These are phyloP conservation scores for Pristionchus mayeri DNA, from an alignment of 2,888 invertebrate genomes.

Conservation along the genomic window DNA sequence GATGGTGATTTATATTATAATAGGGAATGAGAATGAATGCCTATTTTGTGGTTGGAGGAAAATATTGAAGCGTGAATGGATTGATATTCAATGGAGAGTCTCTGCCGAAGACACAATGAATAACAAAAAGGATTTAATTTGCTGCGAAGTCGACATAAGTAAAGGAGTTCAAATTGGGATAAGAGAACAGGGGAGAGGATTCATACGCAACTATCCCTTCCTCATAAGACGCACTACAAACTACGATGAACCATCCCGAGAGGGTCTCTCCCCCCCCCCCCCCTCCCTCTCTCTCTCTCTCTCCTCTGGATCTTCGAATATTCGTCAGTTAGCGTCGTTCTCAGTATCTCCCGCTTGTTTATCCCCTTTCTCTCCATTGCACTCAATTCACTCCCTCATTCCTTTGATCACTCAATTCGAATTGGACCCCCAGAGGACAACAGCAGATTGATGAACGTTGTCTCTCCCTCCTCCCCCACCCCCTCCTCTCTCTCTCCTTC, in stretches of 20 bases:
- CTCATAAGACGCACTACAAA: constrained; percentile 36
- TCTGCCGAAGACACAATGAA: too few species aligned
- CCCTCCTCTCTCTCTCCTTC: neutral
- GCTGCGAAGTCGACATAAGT: neutral
- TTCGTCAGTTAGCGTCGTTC: neutral
- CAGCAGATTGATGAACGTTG: neutral
- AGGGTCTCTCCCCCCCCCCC: neutral
- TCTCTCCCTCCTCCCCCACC: neutral
- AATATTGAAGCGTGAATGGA: neutral
- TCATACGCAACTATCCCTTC: neutral
- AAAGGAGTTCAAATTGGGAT: neutral
- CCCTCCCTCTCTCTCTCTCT: neutral
- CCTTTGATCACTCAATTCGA: neutral
- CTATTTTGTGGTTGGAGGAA: neutral
- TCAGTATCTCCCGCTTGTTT: neutral
- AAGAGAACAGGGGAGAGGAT: too few species aligned
- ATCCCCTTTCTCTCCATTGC: neutral
- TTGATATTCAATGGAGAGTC: neutral
- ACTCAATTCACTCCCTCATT: neutral
- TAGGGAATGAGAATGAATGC: neutral
- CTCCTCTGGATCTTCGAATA: neutral
- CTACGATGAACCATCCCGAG: neutral
- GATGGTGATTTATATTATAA: too few species aligned
- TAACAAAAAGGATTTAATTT: too few species aligned
- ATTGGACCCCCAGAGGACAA: neutral